Percentiles rank a stretch among this genome's conserved stretches.
phyloP scores from a whole-genome alignment of 2,888 invertebrate genomes.

The Idaea biselata region DNA sequence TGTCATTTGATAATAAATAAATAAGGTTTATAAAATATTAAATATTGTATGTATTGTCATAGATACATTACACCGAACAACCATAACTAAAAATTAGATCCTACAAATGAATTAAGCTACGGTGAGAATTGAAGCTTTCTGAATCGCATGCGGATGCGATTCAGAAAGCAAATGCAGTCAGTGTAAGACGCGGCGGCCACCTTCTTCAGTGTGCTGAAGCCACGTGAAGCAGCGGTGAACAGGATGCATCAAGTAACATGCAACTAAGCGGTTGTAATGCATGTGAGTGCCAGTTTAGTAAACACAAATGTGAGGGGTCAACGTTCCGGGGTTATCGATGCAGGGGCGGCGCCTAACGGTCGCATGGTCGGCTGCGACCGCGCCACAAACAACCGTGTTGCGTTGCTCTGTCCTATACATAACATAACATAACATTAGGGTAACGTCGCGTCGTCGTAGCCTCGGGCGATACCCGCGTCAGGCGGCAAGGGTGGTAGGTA shows the following conservation, averaged over 20 bases:
- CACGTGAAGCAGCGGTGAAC: conserved; percentile 19
- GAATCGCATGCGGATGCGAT: conserved; percentile 3
- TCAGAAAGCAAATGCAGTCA: too few species aligned
- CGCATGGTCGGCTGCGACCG: conserved; percentile 49
- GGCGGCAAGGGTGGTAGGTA: too few species aligned
- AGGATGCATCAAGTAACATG: conserved; percentile 29
- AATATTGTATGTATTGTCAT: too few species aligned
- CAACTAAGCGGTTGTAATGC: conserved; percentile 39
- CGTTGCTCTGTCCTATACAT: not conserved
- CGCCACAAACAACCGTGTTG: conserved; percentile 26
- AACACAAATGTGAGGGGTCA: conserved; percentile 72
- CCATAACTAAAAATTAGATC: not conserved
- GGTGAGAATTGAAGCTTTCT: not conserved
- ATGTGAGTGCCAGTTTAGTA: conserved; percentile 61
- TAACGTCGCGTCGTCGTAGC: not conserved
- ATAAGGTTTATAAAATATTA: too few species aligned
- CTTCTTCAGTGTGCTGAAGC: conserved; percentile 8
- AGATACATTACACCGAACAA: too few species aligned
- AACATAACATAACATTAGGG: conserved; percentile 8
- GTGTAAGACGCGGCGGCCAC: not conserved
- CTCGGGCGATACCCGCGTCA: too few species aligned
- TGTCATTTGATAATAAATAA: too few species aligned
- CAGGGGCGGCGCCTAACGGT: conserved; percentile 72
- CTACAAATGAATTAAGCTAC: not conserved
- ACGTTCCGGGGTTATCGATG: conserved; percentile 73